Evolutionary conservation across 2,113 vertebrate species (phyloP), one percentile per base, ranked within the genome.

Genomic region (Sylvicapra grimmia): DNA sequence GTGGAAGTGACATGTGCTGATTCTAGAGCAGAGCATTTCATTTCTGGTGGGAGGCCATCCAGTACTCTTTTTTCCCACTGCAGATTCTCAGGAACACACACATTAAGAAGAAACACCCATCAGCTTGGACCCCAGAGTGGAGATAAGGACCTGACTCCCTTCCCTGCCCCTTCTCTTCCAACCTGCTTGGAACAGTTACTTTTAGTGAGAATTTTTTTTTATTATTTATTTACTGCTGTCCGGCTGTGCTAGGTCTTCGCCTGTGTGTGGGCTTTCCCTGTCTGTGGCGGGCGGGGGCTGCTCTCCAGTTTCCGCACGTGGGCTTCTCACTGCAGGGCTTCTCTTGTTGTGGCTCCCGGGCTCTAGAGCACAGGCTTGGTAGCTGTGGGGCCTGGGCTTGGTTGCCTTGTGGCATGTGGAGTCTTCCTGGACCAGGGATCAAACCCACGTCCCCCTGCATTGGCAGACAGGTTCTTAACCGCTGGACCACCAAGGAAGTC

Each of bases 221-320:
- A 6, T 40, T 23, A 6, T 40, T 25, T 40, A 5, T 75, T 40
- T 75, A 1, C 68, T 40, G 23, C 23, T 23, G 36, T 75, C 40
- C 5, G 11, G 68, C 68, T 4, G 19, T 75, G n/a, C 68, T 6
- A 23, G 68, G 68, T 23, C 68, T 72, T 12, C 68, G 12, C 1
- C 68, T 23, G n/a, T 40, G 68, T 40, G n/a, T 6, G 19, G 68
- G 68, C 68, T 75, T 12, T 12, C n/a, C 19, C 68, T 40, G 0
- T 23, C 1, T 40, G 68, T 36, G n/a, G 68, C 0, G 0, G 11
- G 68, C 5, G 2, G 68, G n/a, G 68, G n/a, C n/a, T 40, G 3
- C n/a, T 6, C 5, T 72, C n/a, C 19, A 72, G 65, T 36, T 11
- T 5, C 9, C 2, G 33, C 10, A 8, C 18, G 0, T 1, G 2